A percentile compares a stretch with the other conserved stretches of the same genome.
These are phyloP conservation scores for Torymus tubicola DNA, from an alignment of 2,888 invertebrate species.

Conservation along the genomic window DNA sequence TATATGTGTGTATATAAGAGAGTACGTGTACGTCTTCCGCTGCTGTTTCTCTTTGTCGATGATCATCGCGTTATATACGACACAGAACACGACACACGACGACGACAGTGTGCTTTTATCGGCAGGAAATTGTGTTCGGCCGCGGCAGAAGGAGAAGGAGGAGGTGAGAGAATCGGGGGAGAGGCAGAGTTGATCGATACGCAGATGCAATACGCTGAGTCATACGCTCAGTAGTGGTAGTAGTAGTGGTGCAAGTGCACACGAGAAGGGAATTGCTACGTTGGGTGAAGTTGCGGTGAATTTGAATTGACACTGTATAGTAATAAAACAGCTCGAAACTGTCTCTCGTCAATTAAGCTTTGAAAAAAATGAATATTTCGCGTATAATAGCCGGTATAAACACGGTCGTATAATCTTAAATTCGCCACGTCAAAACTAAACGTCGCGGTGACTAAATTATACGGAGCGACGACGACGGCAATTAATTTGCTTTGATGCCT, in stretches of 20 bases:
- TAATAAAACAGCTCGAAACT: too few species aligned
- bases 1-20: too few species aligned
- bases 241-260: background rate
- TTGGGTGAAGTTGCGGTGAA: background rate
- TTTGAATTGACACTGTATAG: too few species aligned
- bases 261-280: background rate
- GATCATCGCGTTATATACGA: constrained; percentile 13
- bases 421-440: background rate
- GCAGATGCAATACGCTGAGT: constrained; percentile 22
- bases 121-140: constrained; percentile 36
- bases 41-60: constrained; percentile 65
- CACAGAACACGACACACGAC: constrained; percentile 2
- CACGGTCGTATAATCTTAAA: constrained; percentile 22
- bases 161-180: background rate
- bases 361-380: too few species aligned
- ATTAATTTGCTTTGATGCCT: constrained; percentile 39
- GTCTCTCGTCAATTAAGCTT: too few species aligned
- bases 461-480: background rate
- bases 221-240: background rate
- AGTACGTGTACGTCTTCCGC: constrained; percentile 72
- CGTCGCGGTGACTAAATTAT: constrained; percentile 2
- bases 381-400: background rate
- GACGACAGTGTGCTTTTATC: constrained; percentile 22
- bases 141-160: background rate
- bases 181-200: constrained; percentile 1